Conservation (phyloP, 2,797 vertebrate species). For the Emys orbicularis region DNA sequence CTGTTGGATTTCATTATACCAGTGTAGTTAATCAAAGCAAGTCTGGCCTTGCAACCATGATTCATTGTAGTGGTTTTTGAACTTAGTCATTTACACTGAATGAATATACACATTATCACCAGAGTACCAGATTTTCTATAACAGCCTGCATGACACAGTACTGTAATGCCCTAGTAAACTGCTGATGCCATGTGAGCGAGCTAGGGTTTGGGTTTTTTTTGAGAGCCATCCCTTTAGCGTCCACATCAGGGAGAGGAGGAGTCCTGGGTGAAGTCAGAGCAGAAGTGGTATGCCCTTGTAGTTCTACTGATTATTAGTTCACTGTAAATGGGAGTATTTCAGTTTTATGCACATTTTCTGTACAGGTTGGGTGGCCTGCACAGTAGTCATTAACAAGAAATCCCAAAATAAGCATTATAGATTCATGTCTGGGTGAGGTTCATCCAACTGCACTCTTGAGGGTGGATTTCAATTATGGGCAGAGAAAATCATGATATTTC, state of each 20-base stretch:
- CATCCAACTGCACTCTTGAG: conserved; percentile 40
- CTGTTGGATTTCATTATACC: conserved; percentile 86
- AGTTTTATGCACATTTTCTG: conserved; percentile 38
- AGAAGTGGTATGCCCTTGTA: not conserved
- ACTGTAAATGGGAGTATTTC: conserved; percentile 33
- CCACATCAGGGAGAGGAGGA: not conserved
- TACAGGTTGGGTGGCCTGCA: conserved; percentile 64
- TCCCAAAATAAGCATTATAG: conserved; percentile 62
- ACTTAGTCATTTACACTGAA: conserved; percentile 82
- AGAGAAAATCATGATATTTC: conserved; percentile 2
- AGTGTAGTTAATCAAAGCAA: conserved; percentile 87
- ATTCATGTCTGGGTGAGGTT: conserved; percentile 43
- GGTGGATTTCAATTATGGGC: conserved; percentile 26
- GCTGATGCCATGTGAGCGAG: conserved; percentile 24
- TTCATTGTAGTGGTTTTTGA: conserved; percentile 81
- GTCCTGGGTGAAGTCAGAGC: not conserved
- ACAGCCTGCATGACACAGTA: conserved; percentile 67
- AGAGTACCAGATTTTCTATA: conserved; percentile 74
- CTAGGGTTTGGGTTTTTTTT: not conserved
- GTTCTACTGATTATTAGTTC: conserved; percentile 9
- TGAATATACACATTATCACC: conserved; percentile 83
- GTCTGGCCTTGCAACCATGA: conserved; percentile 80
- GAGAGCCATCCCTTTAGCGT: conserved; percentile 40
- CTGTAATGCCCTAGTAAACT: conserved; percentile 77
- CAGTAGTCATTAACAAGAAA: conserved; percentile 55